These are phyloP conservation scores for Dusona sp. DNA, from an alignment of 2,888 invertebrate genomes.

Conservation along the genomic window DNA sequence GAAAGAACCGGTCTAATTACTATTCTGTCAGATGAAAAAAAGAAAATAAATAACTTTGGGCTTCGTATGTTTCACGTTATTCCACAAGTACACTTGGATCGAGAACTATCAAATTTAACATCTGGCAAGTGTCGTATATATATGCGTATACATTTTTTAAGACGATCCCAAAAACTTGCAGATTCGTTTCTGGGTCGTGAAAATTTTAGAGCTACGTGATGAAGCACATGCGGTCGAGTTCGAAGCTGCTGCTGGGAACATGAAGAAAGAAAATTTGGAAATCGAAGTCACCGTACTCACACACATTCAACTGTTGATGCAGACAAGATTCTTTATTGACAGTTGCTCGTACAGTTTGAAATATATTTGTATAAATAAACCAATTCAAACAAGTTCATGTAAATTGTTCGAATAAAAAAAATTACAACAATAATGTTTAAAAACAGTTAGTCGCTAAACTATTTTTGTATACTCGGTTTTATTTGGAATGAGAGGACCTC, in stretches of 20 bases:
- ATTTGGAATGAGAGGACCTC: constrained; percentile 10
- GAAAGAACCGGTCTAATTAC: not conserved
- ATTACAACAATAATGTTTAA: not conserved
- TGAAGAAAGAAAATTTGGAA: constrained; percentile 1
- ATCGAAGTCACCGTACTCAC: not conserved
- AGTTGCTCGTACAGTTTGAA: constrained; percentile 45
- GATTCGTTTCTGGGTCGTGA: not conserved
- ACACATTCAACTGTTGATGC: constrained; percentile 9
- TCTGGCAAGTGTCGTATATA: not conserved
- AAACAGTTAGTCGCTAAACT: not conserved
- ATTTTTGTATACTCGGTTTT: not conserved
- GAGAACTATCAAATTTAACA: not conserved
- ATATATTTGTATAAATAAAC: not conserved
- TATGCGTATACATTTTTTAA: not conserved
- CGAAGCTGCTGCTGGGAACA: not conserved
- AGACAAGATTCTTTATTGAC: constrained; percentile 60
- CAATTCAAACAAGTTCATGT: not conserved
- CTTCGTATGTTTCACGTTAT: not conserved
- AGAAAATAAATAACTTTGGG: not conserved
- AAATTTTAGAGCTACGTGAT: not conserved
- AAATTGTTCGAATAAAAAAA: constrained; percentile 20
- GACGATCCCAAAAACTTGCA: not conserved
- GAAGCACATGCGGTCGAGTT: not conserved
- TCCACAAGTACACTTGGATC: not conserved
- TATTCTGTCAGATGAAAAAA: not conserved